phyloP scores from a whole-genome alignment of 2,888 invertebrate species.

The Drosophila lutescens region DNA sequence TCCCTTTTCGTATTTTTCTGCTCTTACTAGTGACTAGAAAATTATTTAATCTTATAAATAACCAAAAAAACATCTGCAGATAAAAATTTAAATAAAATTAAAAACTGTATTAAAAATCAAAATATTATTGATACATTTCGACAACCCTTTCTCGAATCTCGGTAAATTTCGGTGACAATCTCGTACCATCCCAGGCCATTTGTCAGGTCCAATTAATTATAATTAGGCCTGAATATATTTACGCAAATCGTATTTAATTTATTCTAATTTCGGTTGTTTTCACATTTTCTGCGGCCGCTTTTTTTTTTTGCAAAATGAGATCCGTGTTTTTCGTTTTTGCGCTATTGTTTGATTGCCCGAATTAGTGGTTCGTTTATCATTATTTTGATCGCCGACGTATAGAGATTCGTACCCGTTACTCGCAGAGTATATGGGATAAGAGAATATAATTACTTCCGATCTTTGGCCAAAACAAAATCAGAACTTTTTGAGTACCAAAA shows the following conservation, averaged over 20 bases:
- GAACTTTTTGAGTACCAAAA: too few species aligned
- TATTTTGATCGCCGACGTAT: constrained; percentile 12
- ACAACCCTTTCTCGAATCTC: constrained; percentile 6
- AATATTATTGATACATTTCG: background rate
- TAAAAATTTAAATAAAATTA: too few species aligned
- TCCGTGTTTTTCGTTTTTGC: constrained; percentile 17
- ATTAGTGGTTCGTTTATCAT: constrained; percentile 37
- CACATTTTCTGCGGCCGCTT: background rate
- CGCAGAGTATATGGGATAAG: background rate
- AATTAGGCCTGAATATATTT: constrained; percentile 31
- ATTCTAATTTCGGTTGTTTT: constrained; percentile 23
- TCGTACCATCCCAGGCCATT: constrained; percentile 21
- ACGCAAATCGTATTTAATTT: constrained; percentile 35
- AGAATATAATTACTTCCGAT: background rate
- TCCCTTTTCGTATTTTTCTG: too few species aligned
- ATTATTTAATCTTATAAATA: too few species aligned
- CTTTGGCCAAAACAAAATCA: too few species aligned
- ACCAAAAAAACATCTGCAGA: too few species aligned
- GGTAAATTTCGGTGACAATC: constrained; percentile 6
- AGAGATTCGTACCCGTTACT: background rate
- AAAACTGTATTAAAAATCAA: too few species aligned
- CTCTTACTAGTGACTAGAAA: too few species aligned
- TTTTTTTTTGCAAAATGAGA: constrained; percentile 13
- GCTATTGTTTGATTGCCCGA: constrained; percentile 37
- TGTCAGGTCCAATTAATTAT: constrained; percentile 40